Evolutionary conservation across 2,113 vertebrate species (phyloP), one percentile per base, ranked within the genome.

Genomic region (Apus apus): DNA sequence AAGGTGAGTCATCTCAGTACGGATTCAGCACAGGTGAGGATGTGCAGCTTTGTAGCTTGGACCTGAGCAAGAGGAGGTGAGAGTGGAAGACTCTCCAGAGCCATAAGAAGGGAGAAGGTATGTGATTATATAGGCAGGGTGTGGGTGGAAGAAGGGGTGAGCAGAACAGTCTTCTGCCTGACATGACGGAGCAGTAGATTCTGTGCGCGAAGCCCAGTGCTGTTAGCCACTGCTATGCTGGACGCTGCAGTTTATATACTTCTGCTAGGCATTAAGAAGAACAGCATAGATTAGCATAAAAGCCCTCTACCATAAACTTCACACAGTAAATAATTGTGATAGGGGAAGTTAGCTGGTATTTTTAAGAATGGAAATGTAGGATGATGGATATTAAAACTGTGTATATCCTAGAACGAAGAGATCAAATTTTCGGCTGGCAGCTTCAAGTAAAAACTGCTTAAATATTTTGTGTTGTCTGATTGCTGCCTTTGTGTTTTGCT

Each of bases 311-410:
- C 15, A 2, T 60, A 75, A 88, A 19, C 36, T 46, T 80, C 34
- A 21, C 13, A 4, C 20, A 57, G 50, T 53, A 34, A 81, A 48
- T 82, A 30, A 40, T 32, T 54, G 45, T 66, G 25, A 48, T 48
- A 48, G 2, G 6, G 50, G n/a, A 80, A 66, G 12, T 34, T 57
- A 23, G 23, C 17, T 0, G 0, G 3, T 34, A 13, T 73, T 60
- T 90, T 94, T 75, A 76, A 57, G 62, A 72, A 54, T 11, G 29
- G 25, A 68, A 65, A 45, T 38, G 11, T 46, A 29, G 32, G 14
- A 30, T 75, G 9, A 5, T 17, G 45, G 48, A 9, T 85, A n/a
- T n/a, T 1, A 20, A 30, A 50, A 50, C 25, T 34, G 3, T 30
- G 13, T n/a, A 22, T 32, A 64, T 72, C 45, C 45, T 89, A 40